phyloP scores from a whole-genome alignment of 2,797 vertebrate genomes.

The Bradypodion pumilum region DNA sequence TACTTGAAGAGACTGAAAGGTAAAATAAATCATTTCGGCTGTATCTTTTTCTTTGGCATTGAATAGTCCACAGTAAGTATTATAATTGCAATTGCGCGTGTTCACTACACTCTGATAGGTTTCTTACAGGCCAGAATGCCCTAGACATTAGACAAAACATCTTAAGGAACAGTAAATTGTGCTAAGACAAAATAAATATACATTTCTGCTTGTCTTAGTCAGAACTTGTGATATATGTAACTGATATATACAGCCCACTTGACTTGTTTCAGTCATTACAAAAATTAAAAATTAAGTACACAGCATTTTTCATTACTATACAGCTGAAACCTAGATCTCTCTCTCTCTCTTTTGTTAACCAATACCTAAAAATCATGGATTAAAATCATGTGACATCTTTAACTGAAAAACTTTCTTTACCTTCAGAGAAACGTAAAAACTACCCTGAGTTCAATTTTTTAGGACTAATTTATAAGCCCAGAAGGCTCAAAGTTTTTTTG shows the following conservation, averaged over 20 bases:
- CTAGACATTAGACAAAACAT: conserved; percentile 35
- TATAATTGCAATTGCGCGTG: conserved; percentile 16
- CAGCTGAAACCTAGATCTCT: not conserved
- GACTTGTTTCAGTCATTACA: conserved; percentile 39
- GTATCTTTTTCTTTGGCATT: conserved; percentile 42
- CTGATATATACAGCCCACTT: conserved; percentile 34
- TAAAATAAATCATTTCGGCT: conserved; percentile 74
- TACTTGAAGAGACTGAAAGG: conserved; percentile 97
- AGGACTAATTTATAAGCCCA: not conserved
- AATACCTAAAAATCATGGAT: not conserved
- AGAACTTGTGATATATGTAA: conserved; percentile 33
- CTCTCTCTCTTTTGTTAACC: not conserved
- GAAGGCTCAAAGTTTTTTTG: not conserved
- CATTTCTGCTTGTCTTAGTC: conserved; percentile 26
- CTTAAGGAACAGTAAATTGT: conserved; percentile 34
- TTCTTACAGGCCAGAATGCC: conserved; percentile 22
- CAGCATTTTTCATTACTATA: conserved; percentile 1
- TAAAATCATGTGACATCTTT: not conserved
- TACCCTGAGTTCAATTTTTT: not conserved
- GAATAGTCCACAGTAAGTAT: conserved; percentile 22
- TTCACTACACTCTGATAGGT: conserved; percentile 6
- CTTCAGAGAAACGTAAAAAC: not conserved
- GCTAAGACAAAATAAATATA: not conserved
- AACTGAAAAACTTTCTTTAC: too few relatives aligned
- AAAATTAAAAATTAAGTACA: not conserved